Conservation (phyloP, 2,888 invertebrate genomes). For the Nephrotoma appendiculata region DNA sequence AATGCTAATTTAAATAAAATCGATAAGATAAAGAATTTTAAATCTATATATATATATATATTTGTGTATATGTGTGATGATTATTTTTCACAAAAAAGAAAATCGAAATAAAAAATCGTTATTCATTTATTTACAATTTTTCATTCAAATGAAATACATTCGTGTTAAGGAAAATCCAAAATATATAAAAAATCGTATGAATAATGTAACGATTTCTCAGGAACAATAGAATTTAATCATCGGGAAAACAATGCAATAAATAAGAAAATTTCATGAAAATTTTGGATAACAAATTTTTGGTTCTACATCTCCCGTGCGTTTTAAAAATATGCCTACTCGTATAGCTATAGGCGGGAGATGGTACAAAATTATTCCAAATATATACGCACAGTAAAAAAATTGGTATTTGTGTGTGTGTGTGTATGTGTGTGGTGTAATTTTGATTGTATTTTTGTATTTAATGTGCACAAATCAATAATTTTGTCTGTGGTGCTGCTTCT, state of each 20-base stretch:
- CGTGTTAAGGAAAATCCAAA: background rate
- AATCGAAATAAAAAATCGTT: background rate
- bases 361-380: no score
- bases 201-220: background rate
- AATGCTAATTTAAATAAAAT: background rate
- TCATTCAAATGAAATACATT: background rate
- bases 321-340: background rate
- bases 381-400: background rate
- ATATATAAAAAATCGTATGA: background rate
- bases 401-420: background rate
- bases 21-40: background rate
- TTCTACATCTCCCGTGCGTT: background rate
- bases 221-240: background rate
- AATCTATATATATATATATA: background rate
- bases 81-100: background rate
- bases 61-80: background rate
- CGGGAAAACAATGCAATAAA: background rate
- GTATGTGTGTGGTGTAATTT: background rate
- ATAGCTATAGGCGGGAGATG: background rate
- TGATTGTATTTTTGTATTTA: background rate
- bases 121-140: background rate
- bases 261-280: background rate
- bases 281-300: background rate
- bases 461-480: background rate
- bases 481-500: background rate